These are phyloP conservation scores for Dendrocopos noguchii DNA, from an alignment of 2,113 vertebrate species.

Conservation along the genomic window DNA sequence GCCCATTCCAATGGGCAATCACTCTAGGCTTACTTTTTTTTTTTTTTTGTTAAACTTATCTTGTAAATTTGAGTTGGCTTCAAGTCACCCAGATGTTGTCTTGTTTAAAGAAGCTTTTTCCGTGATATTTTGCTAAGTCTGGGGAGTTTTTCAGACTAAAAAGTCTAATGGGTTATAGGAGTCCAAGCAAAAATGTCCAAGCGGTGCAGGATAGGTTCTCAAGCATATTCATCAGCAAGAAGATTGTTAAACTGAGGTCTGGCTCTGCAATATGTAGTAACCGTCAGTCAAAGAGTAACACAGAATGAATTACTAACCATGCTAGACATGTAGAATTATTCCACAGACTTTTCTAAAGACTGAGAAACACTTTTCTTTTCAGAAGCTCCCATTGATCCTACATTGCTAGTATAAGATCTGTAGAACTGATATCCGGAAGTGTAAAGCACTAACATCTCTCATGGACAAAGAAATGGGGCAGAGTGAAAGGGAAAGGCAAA, in stretches of 20 bases:
- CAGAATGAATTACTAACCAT: neutral
- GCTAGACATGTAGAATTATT: neutral
- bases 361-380: neutral
- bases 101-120: neutral
- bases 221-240: neutral
- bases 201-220: neutral
- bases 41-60: neutral
- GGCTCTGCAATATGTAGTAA: neutral
- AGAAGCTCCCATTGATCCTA: neutral
- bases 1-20: too few species aligned
- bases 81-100: neutral
- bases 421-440: neutral
- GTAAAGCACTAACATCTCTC: neutral
- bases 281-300: neutral
- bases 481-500: neutral
- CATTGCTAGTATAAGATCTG: neutral
- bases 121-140: neutral
- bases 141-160: neutral
- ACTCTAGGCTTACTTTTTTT: neutral
- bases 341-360: neutral
- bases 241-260: neutral
- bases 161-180: neutral
- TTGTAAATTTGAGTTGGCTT: neutral
- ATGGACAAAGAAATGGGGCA: neutral
- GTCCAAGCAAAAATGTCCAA: neutral